Evolutionary conservation across 1,140 invertebrate species (phyloP).

Genomic region (Calephelis nemesis): DNA sequence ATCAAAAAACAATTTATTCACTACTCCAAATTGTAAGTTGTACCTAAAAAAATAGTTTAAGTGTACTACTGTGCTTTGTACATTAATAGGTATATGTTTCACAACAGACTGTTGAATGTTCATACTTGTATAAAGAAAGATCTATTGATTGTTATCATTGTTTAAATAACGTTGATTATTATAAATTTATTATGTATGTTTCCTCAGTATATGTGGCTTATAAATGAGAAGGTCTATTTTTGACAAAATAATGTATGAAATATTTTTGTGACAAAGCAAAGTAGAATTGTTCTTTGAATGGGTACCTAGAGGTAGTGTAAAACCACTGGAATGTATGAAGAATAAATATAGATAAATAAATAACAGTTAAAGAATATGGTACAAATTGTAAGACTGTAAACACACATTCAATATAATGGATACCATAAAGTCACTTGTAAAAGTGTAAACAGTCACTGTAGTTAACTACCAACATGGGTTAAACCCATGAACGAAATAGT

Average conservation of each 20-base stretch:
- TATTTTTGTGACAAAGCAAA: constrained; percentile 73
- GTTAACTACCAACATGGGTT: no score
- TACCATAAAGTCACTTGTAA: constrained; percentile 29
- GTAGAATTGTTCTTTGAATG: constrained; percentile 69
- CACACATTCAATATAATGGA: constrained; percentile 39
- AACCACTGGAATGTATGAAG: constrained; percentile 55
- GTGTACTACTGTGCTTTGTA: constrained; percentile 65
- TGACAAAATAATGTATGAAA: constrained; percentile 68
- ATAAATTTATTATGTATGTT: constrained; percentile 75
- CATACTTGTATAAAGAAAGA: constrained; percentile 71
- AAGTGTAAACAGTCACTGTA: constrained; percentile 25
- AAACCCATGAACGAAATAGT: no score
- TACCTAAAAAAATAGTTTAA: constrained; percentile 56
- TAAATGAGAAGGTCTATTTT: constrained; percentile 71
- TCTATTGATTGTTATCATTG: constrained; percentile 77
- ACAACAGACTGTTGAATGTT: constrained; percentile 71
- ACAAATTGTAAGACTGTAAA: constrained; percentile 75
- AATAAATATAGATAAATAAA: constrained; percentile 52
- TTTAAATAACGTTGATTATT: constrained; percentile 76
- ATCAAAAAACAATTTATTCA: constrained; percentile 12
- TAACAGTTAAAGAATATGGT: constrained; percentile 52
- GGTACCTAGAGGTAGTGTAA: constrained; percentile 61
- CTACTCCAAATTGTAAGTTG: constrained; percentile 41
- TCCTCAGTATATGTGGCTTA: constrained; percentile 69
- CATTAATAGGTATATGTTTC: constrained; percentile 69